Evolutionary conservation across 2,888 invertebrate genomes (phyloP).

Genomic region (Drosophila suboccidentalis): DNA sequence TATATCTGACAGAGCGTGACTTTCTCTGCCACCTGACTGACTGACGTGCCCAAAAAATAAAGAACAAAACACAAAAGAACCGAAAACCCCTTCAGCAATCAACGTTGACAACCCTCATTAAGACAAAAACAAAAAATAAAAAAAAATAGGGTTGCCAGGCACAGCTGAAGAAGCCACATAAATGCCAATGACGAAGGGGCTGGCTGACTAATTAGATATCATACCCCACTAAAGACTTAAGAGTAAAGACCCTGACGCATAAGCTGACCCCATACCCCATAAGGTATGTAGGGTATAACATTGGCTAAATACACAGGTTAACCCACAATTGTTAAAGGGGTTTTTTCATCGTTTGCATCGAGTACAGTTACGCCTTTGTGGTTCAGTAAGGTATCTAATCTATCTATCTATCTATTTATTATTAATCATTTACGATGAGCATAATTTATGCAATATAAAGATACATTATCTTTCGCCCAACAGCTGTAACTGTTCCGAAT

Average conservation of each 20-base stretch:
- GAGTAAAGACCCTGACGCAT: slow-evolving; percentile 38
- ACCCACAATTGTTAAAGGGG: too few species aligned
- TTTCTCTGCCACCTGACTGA: slow-evolving; percentile 59
- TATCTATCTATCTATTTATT: slow-evolving; percentile 5
- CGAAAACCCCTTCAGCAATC: slow-evolving; percentile 11
- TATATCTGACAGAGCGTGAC: slow-evolving; percentile 42
- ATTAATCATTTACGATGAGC: slow-evolving; percentile 9
- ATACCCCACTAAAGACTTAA: background rate
- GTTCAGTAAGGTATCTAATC: slow-evolving; percentile 37
- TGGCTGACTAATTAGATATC: slow-evolving; percentile 68
- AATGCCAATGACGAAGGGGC: slow-evolving; percentile 54
- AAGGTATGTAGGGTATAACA: slow-evolving; percentile 19
- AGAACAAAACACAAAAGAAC: slow-evolving; percentile 8
- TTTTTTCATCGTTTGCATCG: background rate
- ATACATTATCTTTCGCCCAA: slow-evolving; percentile 34
- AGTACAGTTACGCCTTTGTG: slow-evolving; percentile 16
- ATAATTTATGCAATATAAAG: slow-evolving; percentile 37
- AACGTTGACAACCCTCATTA: slow-evolving; percentile 27
- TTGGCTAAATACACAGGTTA: slow-evolving; percentile 19
- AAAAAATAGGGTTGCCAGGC: slow-evolving; percentile 33
- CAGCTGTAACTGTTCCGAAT: slow-evolving; percentile 29
- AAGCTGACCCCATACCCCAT: slow-evolving; percentile 21
- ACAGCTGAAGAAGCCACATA: slow-evolving; percentile 64
- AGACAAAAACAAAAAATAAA: background rate
- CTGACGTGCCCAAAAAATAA: slow-evolving; percentile 23